phyloP scores from a whole-genome alignment of 1,140 invertebrate genomes.

The Pygmarrhopalites habei region DNA sequence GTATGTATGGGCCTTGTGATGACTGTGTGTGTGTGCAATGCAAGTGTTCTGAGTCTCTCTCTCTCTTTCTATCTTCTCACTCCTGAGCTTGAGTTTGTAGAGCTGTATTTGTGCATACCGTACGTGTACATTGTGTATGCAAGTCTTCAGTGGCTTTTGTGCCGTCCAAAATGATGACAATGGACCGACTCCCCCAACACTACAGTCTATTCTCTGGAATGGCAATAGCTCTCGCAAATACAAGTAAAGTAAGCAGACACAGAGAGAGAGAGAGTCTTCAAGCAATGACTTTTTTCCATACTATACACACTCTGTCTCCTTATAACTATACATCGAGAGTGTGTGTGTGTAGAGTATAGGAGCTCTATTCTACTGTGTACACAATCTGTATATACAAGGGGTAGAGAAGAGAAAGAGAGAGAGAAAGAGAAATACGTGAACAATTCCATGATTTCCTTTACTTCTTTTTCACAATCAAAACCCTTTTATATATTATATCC shows the following conservation, averaged over 20 bases:
- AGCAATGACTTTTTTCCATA: conserved; percentile 6
- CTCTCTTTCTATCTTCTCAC: too few relatives aligned
- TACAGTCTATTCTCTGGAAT: conserved; percentile 12
- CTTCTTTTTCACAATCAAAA: conserved; percentile 8
- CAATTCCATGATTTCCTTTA: conserved; percentile 12
- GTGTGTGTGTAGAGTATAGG: not conserved
- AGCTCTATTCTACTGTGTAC: too few relatives aligned
- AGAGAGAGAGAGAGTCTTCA: too few relatives aligned
- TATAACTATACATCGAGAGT: not conserved
- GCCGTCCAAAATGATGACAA: conserved; percentile 11
- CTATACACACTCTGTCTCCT: not conserved
- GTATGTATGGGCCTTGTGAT: too few relatives aligned
- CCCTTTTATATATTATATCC: conserved; percentile 11
- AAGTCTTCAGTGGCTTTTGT: conserved; percentile 13
- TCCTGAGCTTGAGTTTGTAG: too few relatives aligned
- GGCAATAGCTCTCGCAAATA: conserved; percentile 6
- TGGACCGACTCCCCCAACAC: conserved; percentile 13
- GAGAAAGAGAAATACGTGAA: not conserved
- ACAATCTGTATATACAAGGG: not conserved
- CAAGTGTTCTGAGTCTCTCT: not conserved
- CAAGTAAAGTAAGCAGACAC: too few relatives aligned
- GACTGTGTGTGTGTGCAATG: not conserved
- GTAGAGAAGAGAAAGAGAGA: not conserved
- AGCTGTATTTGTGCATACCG: not conserved
- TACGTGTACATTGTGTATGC: conserved; percentile 15